Percentiles rank a stretch among this genome's conserved stretches.
phyloP scores from a whole-genome alignment of 2,113 vertebrate genomes.

The Sterrhoptilus dennistouni region DNA sequence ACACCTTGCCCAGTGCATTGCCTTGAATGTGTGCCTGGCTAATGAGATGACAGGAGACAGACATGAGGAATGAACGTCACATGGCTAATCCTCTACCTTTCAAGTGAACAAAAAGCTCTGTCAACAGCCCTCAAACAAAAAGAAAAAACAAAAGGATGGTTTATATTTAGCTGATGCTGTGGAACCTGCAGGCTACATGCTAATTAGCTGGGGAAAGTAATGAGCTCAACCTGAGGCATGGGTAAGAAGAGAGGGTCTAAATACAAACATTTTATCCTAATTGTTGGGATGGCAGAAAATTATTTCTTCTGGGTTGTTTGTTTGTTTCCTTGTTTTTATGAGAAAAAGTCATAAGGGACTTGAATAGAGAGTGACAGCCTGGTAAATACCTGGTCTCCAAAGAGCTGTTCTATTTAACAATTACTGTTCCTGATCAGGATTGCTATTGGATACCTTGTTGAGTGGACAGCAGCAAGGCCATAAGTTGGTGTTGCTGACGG shows the following conservation, averaged over 20 bases:
- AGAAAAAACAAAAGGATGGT: slow-evolving; percentile 36
- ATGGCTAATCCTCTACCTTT: slow-evolving; percentile 57
- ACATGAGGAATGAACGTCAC: slow-evolving; percentile 33
- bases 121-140: slow-evolving; percentile 54
- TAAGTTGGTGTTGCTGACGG: not conserved
- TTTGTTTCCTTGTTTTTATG: slow-evolving; percentile 12
- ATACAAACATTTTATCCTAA: not conserved
- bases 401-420: not conserved
- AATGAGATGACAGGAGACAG: slow-evolving; percentile 21
- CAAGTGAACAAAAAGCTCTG: slow-evolving; percentile 59
- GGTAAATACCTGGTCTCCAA: not conserved
- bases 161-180: slow-evolving; percentile 63
- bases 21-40: not conserved
- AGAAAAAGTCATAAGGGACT: not conserved
- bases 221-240: not conserved
- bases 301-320: not conserved
- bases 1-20: not conserved
- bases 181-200: slow-evolving; percentile 31
- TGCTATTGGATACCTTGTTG: not conserved
- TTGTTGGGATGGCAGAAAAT: slow-evolving; percentile 8
- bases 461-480: not conserved
- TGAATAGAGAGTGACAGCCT: not conserved
- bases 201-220: slow-evolving; percentile 48
- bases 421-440: not conserved
- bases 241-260: not conserved